These are phyloP conservation scores for Habroteleia sp. DNA, from an alignment of 2,888 invertebrate species.

Conservation along the genomic window DNA sequence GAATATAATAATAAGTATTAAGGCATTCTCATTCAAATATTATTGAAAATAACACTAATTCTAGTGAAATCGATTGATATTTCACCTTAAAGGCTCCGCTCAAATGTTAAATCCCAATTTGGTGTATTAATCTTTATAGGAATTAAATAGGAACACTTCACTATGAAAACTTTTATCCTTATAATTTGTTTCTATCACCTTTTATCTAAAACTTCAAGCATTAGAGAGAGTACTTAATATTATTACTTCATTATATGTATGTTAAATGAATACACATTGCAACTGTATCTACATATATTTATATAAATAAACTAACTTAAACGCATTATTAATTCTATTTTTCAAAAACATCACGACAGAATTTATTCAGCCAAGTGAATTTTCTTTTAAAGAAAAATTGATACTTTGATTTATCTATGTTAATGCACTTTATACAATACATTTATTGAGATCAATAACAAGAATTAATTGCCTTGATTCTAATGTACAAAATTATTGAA, in stretches of 20 bases:
- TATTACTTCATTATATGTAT: constrained; percentile 26
- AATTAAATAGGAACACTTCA: too few relatives aligned
- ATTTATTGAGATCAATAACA: constrained; percentile 26
- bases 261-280: constrained; percentile 24
- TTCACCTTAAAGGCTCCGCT: too few relatives aligned
- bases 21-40: too few relatives aligned
- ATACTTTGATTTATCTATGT: not conserved
- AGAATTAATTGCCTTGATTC: constrained; percentile 1
- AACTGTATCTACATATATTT: constrained; percentile 36
- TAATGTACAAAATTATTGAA: constrained; percentile 1
- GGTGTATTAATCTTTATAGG: too few relatives aligned
- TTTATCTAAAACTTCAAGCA: too few relatives aligned
- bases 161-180: too few relatives aligned
- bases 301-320: constrained; percentile 30
- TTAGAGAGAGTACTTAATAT: constrained; percentile 29
- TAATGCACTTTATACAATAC: not conserved
- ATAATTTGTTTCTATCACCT: too few relatives aligned
- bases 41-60: too few relatives aligned
- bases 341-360: constrained; percentile 15
- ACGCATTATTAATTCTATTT: not conserved
- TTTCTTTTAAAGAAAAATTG: too few relatives aligned
- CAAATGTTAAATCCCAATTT: too few relatives aligned
- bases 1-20: too few relatives aligned
- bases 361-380: constrained; percentile 26
- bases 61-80: too few relatives aligned